Percentiles rank a stretch among this genome's conserved stretches.
Conservation (phyloP, 2,797 vertebrate species). For the Anomalospiza imberbis region DNA sequence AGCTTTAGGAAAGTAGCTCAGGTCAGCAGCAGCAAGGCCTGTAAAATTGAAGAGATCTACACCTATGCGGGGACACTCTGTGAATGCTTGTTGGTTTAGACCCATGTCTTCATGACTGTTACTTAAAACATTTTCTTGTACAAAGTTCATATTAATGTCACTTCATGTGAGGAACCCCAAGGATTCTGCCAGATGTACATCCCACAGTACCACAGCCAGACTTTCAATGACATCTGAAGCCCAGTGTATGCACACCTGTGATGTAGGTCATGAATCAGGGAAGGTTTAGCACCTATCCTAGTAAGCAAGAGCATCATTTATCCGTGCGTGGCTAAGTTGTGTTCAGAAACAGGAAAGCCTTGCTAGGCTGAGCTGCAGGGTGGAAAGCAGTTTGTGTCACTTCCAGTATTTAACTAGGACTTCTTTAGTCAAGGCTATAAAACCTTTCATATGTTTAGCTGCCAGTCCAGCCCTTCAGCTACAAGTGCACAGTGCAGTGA, state of each 20-base stretch:
- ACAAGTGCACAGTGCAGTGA: background rate
- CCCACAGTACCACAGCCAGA: background rate
- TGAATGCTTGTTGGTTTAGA: background rate
- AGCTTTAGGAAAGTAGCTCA: background rate
- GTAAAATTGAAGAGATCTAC: background rate
- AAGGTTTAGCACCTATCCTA: background rate
- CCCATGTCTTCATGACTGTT: background rate
- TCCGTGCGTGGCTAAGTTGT: background rate
- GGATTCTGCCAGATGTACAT: background rate
- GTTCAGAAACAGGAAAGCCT: background rate
- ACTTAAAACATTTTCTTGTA: background rate
- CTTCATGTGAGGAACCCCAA: background rate
- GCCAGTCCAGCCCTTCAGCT: background rate
- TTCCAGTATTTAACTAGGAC: background rate
- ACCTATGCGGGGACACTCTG: background rate
- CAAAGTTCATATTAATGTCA: background rate
- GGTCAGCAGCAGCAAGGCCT: background rate
- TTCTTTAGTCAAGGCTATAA: background rate
- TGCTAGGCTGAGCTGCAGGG: background rate
- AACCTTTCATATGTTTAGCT: background rate
- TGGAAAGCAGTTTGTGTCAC: background rate
- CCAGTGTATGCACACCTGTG: no score
- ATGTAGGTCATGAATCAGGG: background rate
- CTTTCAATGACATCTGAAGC: background rate
- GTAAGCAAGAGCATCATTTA: background rate